phyloP scores from a whole-genome alignment of 2,113 vertebrate genomes.

The Chaenogobius annularis region DNA sequence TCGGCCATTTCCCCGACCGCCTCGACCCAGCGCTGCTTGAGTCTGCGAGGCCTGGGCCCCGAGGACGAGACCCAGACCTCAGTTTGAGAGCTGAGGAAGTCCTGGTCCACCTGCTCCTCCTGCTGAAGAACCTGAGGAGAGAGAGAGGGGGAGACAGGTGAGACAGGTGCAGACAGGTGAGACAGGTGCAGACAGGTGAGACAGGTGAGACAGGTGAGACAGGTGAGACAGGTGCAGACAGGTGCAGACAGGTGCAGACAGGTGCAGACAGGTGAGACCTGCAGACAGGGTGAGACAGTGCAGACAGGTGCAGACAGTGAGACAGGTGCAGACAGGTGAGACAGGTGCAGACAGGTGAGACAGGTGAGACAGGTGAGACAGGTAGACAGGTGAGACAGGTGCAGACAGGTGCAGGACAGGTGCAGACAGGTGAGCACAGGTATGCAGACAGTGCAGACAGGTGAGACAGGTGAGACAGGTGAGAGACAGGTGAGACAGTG shows the following conservation, averaged over 20 bases:
- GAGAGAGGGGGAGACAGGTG: not conserved
- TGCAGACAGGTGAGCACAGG: too few relatives aligned
- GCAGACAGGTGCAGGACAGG: too few relatives aligned
- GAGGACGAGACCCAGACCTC: not conserved
- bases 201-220: not conserved
- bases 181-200: not conserved
- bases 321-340: too few relatives aligned
- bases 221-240: too few relatives aligned
- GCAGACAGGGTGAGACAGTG: too few relatives aligned
- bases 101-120: conserved; percentile 81
- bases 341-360: too few relatives aligned
- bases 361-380: too few relatives aligned
- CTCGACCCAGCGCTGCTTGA: conserved; percentile 82
- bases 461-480: too few relatives aligned
- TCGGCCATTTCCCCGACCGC: conserved; percentile 75
- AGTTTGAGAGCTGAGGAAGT: conserved; percentile 37
- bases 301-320: too few relatives aligned
- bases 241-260: not conserved
- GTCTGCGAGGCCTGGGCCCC: conserved; percentile 68
- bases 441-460: too few relatives aligned
- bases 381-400: too few relatives aligned
- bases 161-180: not conserved
- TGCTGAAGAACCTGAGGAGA: conserved; percentile 80
- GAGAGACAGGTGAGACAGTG: not conserved
- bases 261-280: not conserved